Base-by-base conservation (phyloP, 2,113 vertebrate species). In the Channa argus region DNA sequence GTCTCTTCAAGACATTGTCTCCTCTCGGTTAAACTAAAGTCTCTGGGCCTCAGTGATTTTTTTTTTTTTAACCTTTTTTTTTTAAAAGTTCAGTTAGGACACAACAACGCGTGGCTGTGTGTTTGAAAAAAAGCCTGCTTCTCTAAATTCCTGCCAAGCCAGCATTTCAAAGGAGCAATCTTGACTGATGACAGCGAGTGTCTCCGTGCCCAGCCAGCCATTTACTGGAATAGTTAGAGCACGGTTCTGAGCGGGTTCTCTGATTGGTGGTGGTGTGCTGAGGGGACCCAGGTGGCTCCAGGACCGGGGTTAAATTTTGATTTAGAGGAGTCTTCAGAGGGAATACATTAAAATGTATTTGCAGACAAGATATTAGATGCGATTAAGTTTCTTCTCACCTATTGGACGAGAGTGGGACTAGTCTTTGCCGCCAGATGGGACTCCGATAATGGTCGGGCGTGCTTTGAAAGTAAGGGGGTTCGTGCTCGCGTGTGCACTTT, bases 311-410 rank as follows among this genome's bases (percentile, higher is more conserved):
- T 85, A 79, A 78, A 77, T 79, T 87, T 79, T 67, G 68, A 81
- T 78, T 86, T 83, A 37, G 68, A 68, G 15, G 77, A 74, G 58
- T 73, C 83, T 86, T 89, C 61, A 70, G 85, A 79, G 79, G 70
- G 92, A 91, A 91, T 86, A 90, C 68, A 91, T 92, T 90, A 91
- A 63, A 84, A 78, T 87, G 72, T 76, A 59, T 92, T 89, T 89
- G 63, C 74, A 69, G 81, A 82, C 45, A 63, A 78, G 64, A 74
- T 75, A 87, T 88, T 89, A 86, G 55, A 75, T 24, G 64, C 69
- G 83, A 92, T 93, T 93, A 92, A 73, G 86, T 86, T 74, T 58
- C 74, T 59, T 24, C 70, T 79, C 77, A 84, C 76, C 86, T 86
- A 86, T 86, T 86, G 80, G 88, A 66, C 58, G 80, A 84, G 55